These are phyloP conservation scores for Drosophila aff. DNA, from an alignment of 1,140 invertebrate species.

Conservation along the genomic window DNA sequence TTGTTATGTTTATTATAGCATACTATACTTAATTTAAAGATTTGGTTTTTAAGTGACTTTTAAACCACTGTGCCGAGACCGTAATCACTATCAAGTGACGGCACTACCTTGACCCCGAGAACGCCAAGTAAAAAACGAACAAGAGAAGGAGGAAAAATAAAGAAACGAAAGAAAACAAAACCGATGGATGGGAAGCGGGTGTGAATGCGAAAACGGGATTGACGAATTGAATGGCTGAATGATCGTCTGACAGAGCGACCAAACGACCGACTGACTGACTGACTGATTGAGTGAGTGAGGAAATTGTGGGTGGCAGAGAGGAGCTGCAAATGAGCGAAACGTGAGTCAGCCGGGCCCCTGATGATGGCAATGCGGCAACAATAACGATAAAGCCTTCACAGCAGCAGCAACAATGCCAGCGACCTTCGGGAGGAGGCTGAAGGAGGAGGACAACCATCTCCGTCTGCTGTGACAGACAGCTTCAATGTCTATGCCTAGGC, in stretches of 20 bases:
- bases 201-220: slow-evolving; percentile 54
- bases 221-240: slow-evolving; percentile 53
- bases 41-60: neutral
- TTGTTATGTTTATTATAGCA: neutral
- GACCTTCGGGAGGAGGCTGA: slow-evolving; percentile 10
- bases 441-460: slow-evolving; percentile 16
- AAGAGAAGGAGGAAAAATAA: slow-evolving; percentile 17
- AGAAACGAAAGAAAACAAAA: slow-evolving; percentile 15
- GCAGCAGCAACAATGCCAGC: slow-evolving; percentile 29
- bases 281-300: slow-evolving; percentile 10
- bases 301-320: slow-evolving; percentile 40
- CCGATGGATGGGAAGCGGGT: slow-evolving; percentile 37
- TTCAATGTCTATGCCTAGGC: slow-evolving; percentile 20
- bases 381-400: slow-evolving; percentile 18
- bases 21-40: neutral
- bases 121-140: slow-evolving; percentile 32
- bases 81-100: slow-evolving; percentile 69
- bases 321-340: slow-evolving; percentile 73
- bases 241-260: slow-evolving; percentile 25
- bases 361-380: slow-evolving; percentile 37
- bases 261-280: slow-evolving; percentile 19
- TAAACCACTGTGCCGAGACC: slow-evolving; percentile 23
- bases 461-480: slow-evolving; percentile 75
- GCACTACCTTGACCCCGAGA: slow-evolving; percentile 72
- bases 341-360: slow-evolving; percentile 57